A percentile compares a stretch with the other conserved stretches of the same genome.
Conservation (phyloP, 2,113 vertebrate genomes). For the Proteles cristata region DNA sequence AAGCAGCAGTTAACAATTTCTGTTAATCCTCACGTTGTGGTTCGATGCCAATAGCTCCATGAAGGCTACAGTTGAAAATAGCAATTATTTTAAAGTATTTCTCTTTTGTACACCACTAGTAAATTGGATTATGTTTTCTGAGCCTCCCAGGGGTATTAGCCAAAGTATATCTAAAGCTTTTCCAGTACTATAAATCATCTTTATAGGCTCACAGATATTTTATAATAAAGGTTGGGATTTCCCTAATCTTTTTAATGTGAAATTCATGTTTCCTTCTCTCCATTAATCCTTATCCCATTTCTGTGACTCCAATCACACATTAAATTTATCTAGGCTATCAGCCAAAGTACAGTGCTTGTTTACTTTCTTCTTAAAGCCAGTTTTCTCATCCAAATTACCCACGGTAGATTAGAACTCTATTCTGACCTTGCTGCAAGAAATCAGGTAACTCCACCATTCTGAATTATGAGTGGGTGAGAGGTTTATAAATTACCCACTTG, state of each 20-base stretch:
- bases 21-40: constrained; percentile 73
- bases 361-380: constrained; percentile 60
- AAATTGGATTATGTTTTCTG: constrained; percentile 79
- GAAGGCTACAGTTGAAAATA: constrained; percentile 76
- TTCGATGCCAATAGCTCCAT: constrained; percentile 70
- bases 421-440: constrained; percentile 40
- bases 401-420: neutral
- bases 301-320: constrained; percentile 67
- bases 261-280: constrained; percentile 73
- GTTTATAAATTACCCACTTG: constrained; percentile 14
- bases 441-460: neutral
- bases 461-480: neutral
- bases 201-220: constrained; percentile 59
- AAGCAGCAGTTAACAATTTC: constrained; percentile 63
- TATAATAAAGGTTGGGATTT: constrained; percentile 70
- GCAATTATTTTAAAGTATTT: constrained; percentile 81
- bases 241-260: constrained; percentile 72
- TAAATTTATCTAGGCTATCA: constrained; percentile 80
- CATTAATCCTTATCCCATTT: constrained; percentile 80
- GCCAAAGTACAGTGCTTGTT: constrained; percentile 70
- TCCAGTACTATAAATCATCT: constrained; percentile 78
- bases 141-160: constrained; percentile 67
- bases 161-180: constrained; percentile 65
- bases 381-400: constrained; percentile 61
- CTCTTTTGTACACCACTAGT: constrained; percentile 74